Percentiles rank a stretch among this genome's conserved stretches.
phyloP scores from a whole-genome alignment of 2,113 vertebrate genomes.

The Macrotus californicus region DNA sequence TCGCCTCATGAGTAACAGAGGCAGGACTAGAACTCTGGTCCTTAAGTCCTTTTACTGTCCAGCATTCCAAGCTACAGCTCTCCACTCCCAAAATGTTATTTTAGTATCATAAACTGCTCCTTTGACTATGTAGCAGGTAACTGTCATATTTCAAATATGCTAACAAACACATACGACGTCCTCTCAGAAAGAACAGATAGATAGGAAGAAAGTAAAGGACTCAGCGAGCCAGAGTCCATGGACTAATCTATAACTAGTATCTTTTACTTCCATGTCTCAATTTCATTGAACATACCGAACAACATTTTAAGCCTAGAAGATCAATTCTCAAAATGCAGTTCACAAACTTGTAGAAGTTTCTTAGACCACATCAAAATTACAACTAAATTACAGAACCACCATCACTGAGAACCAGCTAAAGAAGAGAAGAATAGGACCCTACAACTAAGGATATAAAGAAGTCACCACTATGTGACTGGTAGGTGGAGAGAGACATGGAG shows the following conservation, averaged over 20 bases:
- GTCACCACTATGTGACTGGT: neutral
- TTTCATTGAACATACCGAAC: neutral
- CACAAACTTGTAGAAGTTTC: neutral
- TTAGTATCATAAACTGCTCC: neutral
- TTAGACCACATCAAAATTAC: neutral
- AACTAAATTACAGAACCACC: neutral
- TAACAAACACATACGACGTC: neutral
- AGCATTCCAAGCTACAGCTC: neutral
- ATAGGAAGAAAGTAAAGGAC: neutral
- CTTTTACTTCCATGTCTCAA: neutral
- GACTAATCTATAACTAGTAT: neutral
- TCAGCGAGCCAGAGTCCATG: neutral
- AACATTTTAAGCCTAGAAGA: neutral
- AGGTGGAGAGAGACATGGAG: too few species aligned
- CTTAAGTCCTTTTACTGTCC: neutral
- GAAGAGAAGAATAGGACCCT: too few species aligned
- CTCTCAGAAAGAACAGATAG: neutral
- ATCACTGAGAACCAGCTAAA: too few species aligned
- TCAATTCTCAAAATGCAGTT: neutral
- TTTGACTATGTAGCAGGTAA: neutral
- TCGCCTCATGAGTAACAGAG: neutral
- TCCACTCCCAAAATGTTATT: neutral
- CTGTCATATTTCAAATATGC: neutral
- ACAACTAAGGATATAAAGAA: neutral
- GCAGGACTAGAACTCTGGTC: neutral